These are phyloP conservation scores for Hirundichthys speculiger DNA, from an alignment of 2,113 vertebrate species.

Conservation along the genomic window DNA sequence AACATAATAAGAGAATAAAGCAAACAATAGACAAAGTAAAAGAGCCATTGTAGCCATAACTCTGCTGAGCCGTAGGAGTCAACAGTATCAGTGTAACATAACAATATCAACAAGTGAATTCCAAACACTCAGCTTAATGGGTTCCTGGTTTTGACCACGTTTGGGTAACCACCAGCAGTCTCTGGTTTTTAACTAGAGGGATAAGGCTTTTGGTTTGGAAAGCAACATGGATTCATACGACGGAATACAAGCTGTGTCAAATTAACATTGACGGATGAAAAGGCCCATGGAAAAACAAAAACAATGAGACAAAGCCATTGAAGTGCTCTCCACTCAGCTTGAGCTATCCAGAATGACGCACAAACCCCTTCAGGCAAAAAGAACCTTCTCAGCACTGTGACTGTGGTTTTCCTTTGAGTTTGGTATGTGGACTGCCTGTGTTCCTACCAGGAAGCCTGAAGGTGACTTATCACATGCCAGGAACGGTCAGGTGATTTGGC, in stretches of 20 bases:
- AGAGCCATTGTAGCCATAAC: not conserved
- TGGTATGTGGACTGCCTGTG: conserved; percentile 50
- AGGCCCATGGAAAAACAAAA: not conserved
- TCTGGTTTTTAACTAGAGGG: not conserved
- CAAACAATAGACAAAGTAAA: not conserved
- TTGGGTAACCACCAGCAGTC: not conserved
- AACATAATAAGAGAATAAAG: no score
- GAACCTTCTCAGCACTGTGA: conserved; percentile 1
- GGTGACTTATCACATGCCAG: conserved; percentile 39
- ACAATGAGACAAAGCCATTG: conserved; percentile 6
- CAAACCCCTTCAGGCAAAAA: conserved; percentile 12
- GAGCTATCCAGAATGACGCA: conserved; percentile 25
- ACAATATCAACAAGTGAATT: no score
- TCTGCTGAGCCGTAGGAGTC: not conserved
- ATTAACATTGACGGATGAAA: conserved; percentile 10
- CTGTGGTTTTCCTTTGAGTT: conserved; percentile 29
- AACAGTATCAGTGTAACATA: not conserved
- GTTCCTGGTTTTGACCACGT: not conserved
- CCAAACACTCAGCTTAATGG: not conserved
- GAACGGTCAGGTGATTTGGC: conserved; percentile 16
- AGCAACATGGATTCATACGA: not conserved
- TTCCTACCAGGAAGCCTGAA: conserved; percentile 20
- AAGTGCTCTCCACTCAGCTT: conserved; percentile 3
- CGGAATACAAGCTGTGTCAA: conserved; percentile 3
- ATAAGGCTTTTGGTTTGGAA: conserved; percentile 4